These are phyloP conservation scores for Aporrectodea caliginosa DNA, from an alignment of 1,140 invertebrate species.

Conservation along the genomic window DNA sequence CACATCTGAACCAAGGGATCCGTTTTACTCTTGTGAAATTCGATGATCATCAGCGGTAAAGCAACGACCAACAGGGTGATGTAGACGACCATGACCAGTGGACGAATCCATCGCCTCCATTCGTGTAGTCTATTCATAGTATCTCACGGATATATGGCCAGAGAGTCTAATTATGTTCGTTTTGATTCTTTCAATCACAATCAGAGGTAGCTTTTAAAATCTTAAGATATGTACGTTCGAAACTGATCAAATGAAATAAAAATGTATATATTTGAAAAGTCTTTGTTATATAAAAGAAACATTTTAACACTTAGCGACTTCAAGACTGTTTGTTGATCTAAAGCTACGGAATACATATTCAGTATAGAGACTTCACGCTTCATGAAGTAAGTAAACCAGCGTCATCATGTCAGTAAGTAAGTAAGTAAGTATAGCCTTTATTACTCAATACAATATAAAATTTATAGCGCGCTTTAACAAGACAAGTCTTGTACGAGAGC, in stretches of 20 bases:
- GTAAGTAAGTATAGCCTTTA: no score
- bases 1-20: slow-evolving; percentile 61
- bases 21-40: slow-evolving; percentile 55
- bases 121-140: slow-evolving; percentile 41
- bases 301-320: background rate
- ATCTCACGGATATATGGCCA: background rate
- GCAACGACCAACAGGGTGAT: slow-evolving; percentile 74
- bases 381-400: no score
- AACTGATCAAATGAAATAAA: no score
- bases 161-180: background rate
- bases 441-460: no score
- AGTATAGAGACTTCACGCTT: no score
- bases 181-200: background rate
- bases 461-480: no score
- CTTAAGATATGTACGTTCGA: background rate
- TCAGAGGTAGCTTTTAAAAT: background rate
- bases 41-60: slow-evolving; percentile 72
- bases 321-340: no score
- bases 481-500: no score
- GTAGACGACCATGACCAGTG: slow-evolving; percentile 74
- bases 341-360: no score
- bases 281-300: background rate
- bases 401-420: no score
- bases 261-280: no score
- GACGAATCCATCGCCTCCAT: slow-evolving; percentile 85